Evolutionary conservation across 2,113 vertebrate genomes (phyloP).

Genomic region (Arothron firmamentum): DNA sequence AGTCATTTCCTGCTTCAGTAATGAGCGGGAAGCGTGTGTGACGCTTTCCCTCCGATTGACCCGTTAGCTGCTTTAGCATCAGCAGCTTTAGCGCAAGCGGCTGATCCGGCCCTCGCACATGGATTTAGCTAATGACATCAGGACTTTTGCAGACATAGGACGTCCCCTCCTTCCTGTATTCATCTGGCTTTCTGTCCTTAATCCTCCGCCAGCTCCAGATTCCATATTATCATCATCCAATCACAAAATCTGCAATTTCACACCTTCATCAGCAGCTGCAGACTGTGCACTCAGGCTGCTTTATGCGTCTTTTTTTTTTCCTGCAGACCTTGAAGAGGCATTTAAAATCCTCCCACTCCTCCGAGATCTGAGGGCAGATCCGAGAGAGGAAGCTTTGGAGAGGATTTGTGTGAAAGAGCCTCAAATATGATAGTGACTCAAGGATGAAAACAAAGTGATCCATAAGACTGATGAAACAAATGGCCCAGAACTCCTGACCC

Average conservation of each 20-base stretch:
- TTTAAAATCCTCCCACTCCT: constrained; percentile 33
- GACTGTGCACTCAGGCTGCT: constrained; percentile 18
- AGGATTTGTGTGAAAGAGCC: background rate
- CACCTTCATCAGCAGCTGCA: constrained; percentile 36
- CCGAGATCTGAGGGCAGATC: constrained; percentile 15
- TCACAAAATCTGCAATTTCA: constrained; percentile 48
- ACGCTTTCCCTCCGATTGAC: too few relatives aligned
- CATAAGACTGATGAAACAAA: constrained; percentile 11
- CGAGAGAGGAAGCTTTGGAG: background rate
- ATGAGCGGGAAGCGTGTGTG: too few relatives aligned
- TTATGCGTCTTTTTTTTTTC: constrained; percentile 24
- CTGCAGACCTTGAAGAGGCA: constrained; percentile 16
- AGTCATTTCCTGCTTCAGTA: background rate
- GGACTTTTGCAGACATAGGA: background rate
- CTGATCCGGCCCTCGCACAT: background rate
- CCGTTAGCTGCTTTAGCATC: too few relatives aligned
- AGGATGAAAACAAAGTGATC: background rate
- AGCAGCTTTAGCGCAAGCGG: too few relatives aligned
- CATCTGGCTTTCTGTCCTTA: constrained; percentile 14
- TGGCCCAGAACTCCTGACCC: constrained; percentile 25
- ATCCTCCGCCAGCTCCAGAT: constrained; percentile 34
- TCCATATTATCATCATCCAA: constrained; percentile 24
- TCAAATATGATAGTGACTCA: background rate
- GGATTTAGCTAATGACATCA: background rate
- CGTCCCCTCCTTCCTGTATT: background rate